Base-by-base conservation (phyloP, 2,113 vertebrate genomes). In the Salminus brasiliensis region DNA sequence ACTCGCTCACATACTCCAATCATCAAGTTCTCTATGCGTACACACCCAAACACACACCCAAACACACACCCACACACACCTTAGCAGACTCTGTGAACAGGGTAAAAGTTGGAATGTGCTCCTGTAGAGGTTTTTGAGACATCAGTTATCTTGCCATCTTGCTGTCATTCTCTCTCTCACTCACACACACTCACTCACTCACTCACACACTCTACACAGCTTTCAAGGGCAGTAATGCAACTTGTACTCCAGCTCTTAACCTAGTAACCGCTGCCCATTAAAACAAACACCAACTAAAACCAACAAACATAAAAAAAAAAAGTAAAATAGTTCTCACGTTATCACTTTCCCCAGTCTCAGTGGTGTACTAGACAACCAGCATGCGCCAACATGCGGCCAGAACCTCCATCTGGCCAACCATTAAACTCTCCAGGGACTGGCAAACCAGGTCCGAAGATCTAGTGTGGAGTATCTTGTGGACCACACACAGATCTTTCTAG, bases 251-350 rank as follows among this genome's bases (percentile, higher is more conserved):
- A 43, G 62, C 78, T 76, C 32, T 71, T 81, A 80, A 72, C 84
- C 32, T n/a, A n/a, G 68, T 82, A 87, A 85, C 71, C 83, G 87
- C 81, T 81, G 72, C 49, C 77, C 63, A 74, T 74, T 5, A 27
- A 65, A 65, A 43, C 68, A 49, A 80, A 74, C 2, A 39, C 11
- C 18, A 39, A n/a, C n/a, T 10, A 23, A 10, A 70, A 72, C 1
- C 60, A 16, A 65, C 21, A n/a, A 78, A 71, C 76, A 68, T 76
- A 39, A 77, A 62, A 74, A 3, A 73, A 27, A 16, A 25, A 59
- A 70, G 15, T 21, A 30, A 32, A 39, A 21, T 15, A 76, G 34
- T 39, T n/a, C n/a, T n/a, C n/a, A 72, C 5, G 6, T 10, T 9
- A 70, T 75, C 45, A 57, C 52, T 13, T 49, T 62, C 25, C 32